phyloP scores from a whole-genome alignment of 1,140 invertebrate genomes.

The Eurosta solidaginis region DNA sequence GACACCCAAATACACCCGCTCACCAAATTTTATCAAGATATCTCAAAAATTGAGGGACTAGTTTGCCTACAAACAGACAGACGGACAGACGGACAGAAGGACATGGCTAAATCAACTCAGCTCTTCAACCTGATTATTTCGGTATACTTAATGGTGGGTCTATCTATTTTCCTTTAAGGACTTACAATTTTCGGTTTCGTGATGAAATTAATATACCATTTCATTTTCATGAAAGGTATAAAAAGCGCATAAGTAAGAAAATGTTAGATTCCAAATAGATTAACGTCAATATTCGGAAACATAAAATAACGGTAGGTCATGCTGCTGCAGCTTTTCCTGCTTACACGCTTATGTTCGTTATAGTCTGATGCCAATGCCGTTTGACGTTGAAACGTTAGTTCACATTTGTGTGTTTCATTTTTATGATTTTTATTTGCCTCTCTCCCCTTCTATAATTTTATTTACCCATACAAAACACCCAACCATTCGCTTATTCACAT shows the following conservation, averaged over 20 bases:
- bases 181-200: too few relatives aligned
- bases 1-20: too few relatives aligned
- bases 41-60: too few relatives aligned
- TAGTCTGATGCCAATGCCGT: not conserved
- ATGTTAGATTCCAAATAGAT: conserved; percentile 1
- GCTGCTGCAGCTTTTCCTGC: not conserved
- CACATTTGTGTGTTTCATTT: not conserved
- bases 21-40: too few relatives aligned
- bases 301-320: not conserved
- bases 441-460: not conserved
- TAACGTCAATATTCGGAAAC: conserved; percentile 13
- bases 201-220: too few relatives aligned
- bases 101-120: too few relatives aligned
- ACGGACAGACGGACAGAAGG: too few relatives aligned
- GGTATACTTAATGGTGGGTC: too few relatives aligned
- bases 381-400: not conserved
- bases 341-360: not conserved
- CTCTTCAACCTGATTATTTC: too few relatives aligned
- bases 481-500: not conserved
- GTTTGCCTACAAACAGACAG: too few relatives aligned
- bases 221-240: not conserved
- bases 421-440: not conserved
- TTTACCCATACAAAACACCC: not conserved
- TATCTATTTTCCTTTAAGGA: too few relatives aligned
- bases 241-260: not conserved